Evolutionary conservation across 2,888 invertebrate genomes (phyloP).

Genomic region (Strigamia transsilvanica): DNA sequence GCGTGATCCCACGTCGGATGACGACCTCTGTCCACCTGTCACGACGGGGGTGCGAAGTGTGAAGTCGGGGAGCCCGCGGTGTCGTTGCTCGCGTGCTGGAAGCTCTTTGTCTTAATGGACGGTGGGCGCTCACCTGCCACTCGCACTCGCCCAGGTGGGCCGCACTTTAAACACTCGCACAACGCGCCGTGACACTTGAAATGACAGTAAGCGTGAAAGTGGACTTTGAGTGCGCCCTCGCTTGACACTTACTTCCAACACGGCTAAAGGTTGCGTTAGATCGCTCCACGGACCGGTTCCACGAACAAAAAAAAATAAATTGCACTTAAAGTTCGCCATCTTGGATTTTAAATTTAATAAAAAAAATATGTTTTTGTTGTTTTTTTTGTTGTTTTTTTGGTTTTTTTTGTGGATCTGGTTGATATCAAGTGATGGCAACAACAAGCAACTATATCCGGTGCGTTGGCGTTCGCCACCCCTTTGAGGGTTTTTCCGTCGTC

Average conservation of each 20-base stretch:
- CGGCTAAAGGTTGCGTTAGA: background rate
- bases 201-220: conserved; percentile 19
- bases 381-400: background rate
- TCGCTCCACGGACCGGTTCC: too few relatives aligned
- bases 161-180: background rate
- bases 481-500: background rate
- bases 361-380: background rate
- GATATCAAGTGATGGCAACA: conserved; percentile 26
- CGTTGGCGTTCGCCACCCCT: conserved; percentile 14
- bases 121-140: conserved; percentile 32
- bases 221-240: background rate
- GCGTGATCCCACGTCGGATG: conserved; percentile 16
- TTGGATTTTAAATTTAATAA: too few relatives aligned
- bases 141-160: conserved; percentile 29
- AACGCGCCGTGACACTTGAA: background rate
- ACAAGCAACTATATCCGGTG: conserved; percentile 33
- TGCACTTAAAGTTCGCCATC: too few relatives aligned
- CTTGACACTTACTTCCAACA: background rate
- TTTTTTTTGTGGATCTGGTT: background rate
- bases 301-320: too few relatives aligned
- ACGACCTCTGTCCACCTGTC: conserved; percentile 38
- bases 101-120: conserved; percentile 38
- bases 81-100: background rate
- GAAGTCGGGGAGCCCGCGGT: background rate
- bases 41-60: too few relatives aligned